Base-by-base conservation (phyloP, 2,888 invertebrate genomes). In the Euclidia mi region DNA sequence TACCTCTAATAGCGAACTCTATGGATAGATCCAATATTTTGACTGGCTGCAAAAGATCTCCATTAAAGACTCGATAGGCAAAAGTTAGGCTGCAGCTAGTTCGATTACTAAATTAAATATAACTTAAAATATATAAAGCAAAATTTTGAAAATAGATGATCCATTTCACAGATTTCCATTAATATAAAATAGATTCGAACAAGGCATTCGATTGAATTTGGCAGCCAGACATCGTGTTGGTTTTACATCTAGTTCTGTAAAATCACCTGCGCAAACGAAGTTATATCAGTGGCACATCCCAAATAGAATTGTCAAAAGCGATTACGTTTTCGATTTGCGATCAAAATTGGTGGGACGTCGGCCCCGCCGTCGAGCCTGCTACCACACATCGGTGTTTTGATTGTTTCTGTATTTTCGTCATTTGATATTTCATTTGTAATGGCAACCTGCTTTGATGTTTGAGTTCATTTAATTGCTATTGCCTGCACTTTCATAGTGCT, bases 241-340 rank as follows among this genome's bases (percentile, higher is more conserved):
- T 28, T 17, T 17, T 41, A 25, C 41, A 11, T 35, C 49, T 29
- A 28, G 6, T 17, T 38, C 20, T 14, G 29, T 14, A 56, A 49
- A 61, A 51, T 80, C 81, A 91, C 90, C 91, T 90, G 90, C 56
- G 59, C 61, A 85, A 91, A 91, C 75, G 75, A 81, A 87, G 85
- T 92, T 92, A 90, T 61, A 72, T 70, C 73, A 71, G 68, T 78
- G 80, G 77, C 82, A 78, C 79, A 78, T 72, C 58, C 71, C 80
- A 92, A 92, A 92, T 92, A 82, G 85, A 88, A 89, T 90, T 88
- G 89, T 81, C 86, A 68, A 91, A 90, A 90, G 78, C 83, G 80
- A 93, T 93, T 92, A 92, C 90, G 83, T 86, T 94, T 92, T 89
- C 91, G 82, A 92, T 92, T 93, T 91, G 85, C 80, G 75, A 81